Evolutionary conservation across 2,888 invertebrate species (phyloP).

Genomic region (Campoletis raptor): DNA sequence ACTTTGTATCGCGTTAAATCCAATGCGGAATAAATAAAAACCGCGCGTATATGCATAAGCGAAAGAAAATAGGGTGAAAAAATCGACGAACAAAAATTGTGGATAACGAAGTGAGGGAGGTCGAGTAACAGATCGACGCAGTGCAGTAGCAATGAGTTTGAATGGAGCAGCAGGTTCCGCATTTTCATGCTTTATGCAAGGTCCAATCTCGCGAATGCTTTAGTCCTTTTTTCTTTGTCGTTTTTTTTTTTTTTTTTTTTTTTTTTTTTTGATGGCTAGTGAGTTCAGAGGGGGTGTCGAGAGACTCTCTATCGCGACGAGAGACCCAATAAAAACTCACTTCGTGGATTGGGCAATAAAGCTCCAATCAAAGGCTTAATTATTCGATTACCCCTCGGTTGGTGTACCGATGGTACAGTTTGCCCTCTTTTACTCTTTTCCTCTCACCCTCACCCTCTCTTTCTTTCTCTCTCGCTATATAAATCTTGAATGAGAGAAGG

Average conservation of each 20-base stretch:
- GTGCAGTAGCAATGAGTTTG: slow-evolving; percentile 43
- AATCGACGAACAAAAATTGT: slow-evolving; percentile 19
- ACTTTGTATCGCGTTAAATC: slow-evolving; percentile 11
- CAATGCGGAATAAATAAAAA: slow-evolving; percentile 54
- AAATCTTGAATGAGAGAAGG: slow-evolving; percentile 69
- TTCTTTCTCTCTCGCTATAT: slow-evolving; percentile 22
- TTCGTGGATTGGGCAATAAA: slow-evolving; percentile 84
- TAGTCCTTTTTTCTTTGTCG: slow-evolving; percentile 52
- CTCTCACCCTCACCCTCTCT: slow-evolving; percentile 3
- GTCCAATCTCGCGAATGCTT: slow-evolving; percentile 79
- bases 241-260: slow-evolving; percentile 10
- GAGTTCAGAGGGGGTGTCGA: slow-evolving; percentile 68
- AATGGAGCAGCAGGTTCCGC: slow-evolving; percentile 61
- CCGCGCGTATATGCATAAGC: slow-evolving; percentile 17
- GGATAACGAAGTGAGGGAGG: slow-evolving; percentile 18
- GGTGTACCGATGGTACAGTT: slow-evolving; percentile 46
- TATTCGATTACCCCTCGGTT: slow-evolving; percentile 82
- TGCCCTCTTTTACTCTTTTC: slow-evolving; percentile 12
- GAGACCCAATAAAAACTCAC: slow-evolving; percentile 83
- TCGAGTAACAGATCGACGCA: slow-evolving; percentile 68
- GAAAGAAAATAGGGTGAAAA: slow-evolving; percentile 37
- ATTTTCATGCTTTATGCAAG: slow-evolving; percentile 78
- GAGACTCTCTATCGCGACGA: slow-evolving; percentile 74
- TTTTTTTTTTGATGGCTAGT: slow-evolving; percentile 78
- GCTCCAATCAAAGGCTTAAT: slow-evolving; percentile 85